Percentiles rank a stretch among this genome's conserved stretches.
Conservation (phyloP, 2,888 invertebrate species). For the Nemotelus nigrinus region DNA sequence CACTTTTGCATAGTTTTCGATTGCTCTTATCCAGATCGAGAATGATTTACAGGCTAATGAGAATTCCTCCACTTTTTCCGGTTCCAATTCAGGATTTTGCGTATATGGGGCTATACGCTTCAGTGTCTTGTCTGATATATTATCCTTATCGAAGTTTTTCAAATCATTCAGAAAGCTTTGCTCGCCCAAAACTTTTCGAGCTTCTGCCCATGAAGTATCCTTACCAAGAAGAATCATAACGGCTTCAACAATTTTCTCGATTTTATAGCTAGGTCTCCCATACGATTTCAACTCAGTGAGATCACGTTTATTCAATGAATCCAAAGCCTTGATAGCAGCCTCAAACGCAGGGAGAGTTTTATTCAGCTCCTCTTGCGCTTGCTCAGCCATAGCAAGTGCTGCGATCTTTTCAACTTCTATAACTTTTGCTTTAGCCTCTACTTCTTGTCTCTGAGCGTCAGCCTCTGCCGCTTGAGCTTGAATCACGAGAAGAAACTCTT, state of each 20-base stretch:
- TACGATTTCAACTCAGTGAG: slow-evolving; percentile 92
- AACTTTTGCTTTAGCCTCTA: slow-evolving; percentile 76
- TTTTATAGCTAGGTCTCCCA: slow-evolving; percentile 84
- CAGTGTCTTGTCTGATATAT: slow-evolving; percentile 82
- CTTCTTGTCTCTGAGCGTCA: slow-evolving; percentile 81
- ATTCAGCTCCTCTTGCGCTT: slow-evolving; percentile 84
- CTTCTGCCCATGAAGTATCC: slow-evolving; percentile 83
- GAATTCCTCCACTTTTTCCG: slow-evolving; percentile 85
- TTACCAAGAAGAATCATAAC: slow-evolving; percentile 81
- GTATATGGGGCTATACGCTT: slow-evolving; percentile 84
- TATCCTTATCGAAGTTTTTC: slow-evolving; percentile 88
- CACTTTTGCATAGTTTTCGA: slow-evolving; percentile 90
- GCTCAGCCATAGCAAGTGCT: slow-evolving; percentile 82
- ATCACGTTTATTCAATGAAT: slow-evolving; percentile 85
- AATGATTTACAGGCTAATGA: slow-evolving; percentile 88
- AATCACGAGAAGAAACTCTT: slow-evolving; percentile 85
- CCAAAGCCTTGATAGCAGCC: slow-evolving; percentile 80
- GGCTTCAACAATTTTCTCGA: slow-evolving; percentile 90
- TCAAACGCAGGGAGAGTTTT: slow-evolving; percentile 88
- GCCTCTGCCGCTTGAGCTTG: slow-evolving; percentile 83
- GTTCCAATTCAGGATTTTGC: slow-evolving; percentile 83
- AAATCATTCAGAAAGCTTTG: slow-evolving; percentile 81
- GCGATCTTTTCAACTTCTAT: slow-evolving; percentile 83
- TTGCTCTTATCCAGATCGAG: slow-evolving; percentile 90
- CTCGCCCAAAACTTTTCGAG: slow-evolving; percentile 86